phyloP scores from a whole-genome alignment of 2,888 invertebrate species.

The Cacoxenus indagator region DNA sequence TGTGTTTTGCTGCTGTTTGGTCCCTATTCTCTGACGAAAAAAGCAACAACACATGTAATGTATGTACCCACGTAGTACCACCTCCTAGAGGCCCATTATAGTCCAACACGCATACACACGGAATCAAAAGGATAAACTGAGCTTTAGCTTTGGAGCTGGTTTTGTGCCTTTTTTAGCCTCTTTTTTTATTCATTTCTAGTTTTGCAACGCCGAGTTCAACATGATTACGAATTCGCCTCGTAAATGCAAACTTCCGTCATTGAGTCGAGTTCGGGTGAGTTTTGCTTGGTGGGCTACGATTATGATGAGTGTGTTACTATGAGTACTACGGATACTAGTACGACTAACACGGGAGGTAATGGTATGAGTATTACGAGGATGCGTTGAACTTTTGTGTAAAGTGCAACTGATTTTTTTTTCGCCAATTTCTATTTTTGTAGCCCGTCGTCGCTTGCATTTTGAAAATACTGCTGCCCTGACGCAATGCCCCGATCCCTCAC shows the following conservation, averaged over 20 bases:
- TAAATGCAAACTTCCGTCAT: slow-evolving; percentile 64
- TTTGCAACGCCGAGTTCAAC: slow-evolving; percentile 40
- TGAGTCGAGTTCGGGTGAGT: slow-evolving; percentile 60
- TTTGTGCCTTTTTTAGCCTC: no score
- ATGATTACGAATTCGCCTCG: slow-evolving; percentile 61
- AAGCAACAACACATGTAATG: not conserved
- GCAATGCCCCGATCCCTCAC: not conserved
- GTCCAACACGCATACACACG: not conserved
- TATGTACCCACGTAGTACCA: not conserved
- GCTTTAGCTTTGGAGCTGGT: slow-evolving; percentile 43
- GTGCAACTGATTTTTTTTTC: slow-evolving; percentile 63
- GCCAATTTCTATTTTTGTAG: slow-evolving; percentile 3
- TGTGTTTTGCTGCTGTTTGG: no score
- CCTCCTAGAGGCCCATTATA: not conserved
- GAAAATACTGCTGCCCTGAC: not conserved
- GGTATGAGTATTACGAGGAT: slow-evolving; percentile 30
- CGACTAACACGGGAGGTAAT: slow-evolving; percentile 8
- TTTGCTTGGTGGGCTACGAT: slow-evolving; percentile 48
- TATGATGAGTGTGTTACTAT: not conserved
- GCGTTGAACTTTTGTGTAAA: slow-evolving; percentile 66
- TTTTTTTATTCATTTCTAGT: not conserved
- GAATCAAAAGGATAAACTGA: slow-evolving; percentile 61
- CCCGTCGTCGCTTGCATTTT: not conserved
- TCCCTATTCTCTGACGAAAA: no score
- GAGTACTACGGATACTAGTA: not conserved